Evolutionary conservation across 2,113 vertebrate species (phyloP).

Genomic region (Kobus ellipsiprymnus): DNA sequence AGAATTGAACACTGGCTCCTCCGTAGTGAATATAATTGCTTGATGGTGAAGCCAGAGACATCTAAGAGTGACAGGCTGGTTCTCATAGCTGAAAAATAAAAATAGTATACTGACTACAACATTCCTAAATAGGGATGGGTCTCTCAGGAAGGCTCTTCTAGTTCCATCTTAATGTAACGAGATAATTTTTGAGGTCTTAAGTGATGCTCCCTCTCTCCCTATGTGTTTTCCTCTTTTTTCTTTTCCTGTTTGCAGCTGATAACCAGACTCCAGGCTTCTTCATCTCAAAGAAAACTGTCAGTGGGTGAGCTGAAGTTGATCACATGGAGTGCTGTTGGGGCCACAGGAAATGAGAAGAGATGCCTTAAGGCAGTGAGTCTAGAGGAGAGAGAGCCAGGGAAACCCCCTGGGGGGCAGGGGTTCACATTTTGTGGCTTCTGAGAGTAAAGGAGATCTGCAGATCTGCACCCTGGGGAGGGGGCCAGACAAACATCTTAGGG

Average conservation of each 20-base stretch:
- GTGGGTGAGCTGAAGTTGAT: background rate
- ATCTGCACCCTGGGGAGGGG: background rate
- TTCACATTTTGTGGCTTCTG: background rate
- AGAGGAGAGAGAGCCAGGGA: background rate
- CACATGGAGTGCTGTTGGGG: background rate
- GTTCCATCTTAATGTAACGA: background rate
- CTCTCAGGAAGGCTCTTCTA: background rate
- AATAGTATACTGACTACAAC: background rate
- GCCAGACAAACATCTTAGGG: background rate
- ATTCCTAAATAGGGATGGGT: background rate
- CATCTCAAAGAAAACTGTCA: background rate
- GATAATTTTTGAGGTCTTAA: background rate
- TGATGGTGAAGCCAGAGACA: background rate
- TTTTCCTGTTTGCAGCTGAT: background rate
- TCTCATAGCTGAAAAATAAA: constrained; percentile 24
- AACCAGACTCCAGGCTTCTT: background rate
- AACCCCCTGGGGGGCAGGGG: background rate
- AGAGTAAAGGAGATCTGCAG: background rate
- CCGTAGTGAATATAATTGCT: background rate
- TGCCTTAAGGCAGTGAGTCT: background rate
- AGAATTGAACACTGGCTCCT: background rate
- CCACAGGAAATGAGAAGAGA: background rate
- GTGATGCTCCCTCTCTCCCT: background rate
- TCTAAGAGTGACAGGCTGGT: background rate
- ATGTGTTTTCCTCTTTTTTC: background rate